Percentiles rank a stretch among this genome's conserved stretches.
Conservation (phyloP, 2,113 vertebrate genomes). For the Gymnarchus niloticus region DNA sequence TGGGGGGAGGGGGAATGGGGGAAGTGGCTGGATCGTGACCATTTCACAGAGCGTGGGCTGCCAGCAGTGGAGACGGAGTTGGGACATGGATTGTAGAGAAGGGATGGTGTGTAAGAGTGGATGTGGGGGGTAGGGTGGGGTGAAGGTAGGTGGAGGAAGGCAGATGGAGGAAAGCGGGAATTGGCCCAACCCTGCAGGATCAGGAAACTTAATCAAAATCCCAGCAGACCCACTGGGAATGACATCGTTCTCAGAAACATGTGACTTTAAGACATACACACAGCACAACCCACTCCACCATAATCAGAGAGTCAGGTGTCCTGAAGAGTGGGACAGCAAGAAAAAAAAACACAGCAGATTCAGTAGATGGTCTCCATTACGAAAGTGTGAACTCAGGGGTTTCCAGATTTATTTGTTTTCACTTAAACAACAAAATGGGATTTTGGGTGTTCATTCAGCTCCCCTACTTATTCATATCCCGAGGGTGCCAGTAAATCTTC, state of each 20-base stretch:
- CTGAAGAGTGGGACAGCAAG: background rate
- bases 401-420: too few species aligned
- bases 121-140: background rate
- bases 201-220: slow-evolving; percentile 53
- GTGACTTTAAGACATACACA: background rate
- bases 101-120: background rate
- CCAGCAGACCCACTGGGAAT: slow-evolving; percentile 44
- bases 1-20: background rate
- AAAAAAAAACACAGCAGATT: background rate
- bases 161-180: slow-evolving; percentile 33
- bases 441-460: background rate
- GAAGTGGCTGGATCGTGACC: too few species aligned
- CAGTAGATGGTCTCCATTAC: too few species aligned
- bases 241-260: slow-evolving; percentile 25
- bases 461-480: background rate
- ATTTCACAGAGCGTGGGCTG: background rate
- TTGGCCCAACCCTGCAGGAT: slow-evolving; percentile 36
- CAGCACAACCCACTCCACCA: background rate
- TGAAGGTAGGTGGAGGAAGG: background rate
- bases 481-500: background rate
- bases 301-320: background rate
- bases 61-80: too few species aligned
- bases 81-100: background rate
- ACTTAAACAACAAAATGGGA: too few species aligned
- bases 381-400: too few species aligned